These are phyloP conservation scores for Phylloscopus collybita DNA, from an alignment of 2,797 vertebrate genomes.

Conservation along the genomic window DNA sequence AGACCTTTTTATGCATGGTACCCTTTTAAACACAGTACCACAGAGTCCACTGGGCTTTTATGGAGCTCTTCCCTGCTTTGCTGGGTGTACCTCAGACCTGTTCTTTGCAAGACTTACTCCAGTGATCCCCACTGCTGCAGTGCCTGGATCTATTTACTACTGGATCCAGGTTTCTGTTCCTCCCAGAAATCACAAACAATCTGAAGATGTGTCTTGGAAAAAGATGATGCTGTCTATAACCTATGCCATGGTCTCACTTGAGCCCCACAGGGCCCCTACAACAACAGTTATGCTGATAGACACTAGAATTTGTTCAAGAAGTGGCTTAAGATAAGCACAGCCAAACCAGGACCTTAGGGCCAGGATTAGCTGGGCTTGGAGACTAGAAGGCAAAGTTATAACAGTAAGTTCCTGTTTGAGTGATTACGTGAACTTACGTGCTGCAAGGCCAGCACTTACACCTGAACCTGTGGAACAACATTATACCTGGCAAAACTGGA, in stretches of 20 bases:
- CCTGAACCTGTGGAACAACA: neutral
- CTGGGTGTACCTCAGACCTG: neutral
- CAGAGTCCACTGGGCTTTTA: neutral
- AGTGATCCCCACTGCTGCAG: neutral
- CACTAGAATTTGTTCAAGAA: neutral
- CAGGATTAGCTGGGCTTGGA: neutral
- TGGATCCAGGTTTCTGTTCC: neutral
- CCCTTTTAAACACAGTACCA: neutral
- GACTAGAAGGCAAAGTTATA: neutral
- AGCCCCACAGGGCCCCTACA: neutral
- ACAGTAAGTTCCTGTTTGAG: neutral
- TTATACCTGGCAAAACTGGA: neutral
- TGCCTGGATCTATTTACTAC: neutral
- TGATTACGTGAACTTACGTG: accelerated
- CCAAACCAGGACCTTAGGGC: neutral
- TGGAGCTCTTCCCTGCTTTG: neutral
- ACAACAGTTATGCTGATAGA: neutral
- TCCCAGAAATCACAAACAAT: neutral
- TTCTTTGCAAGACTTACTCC: neutral
- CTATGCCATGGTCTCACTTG: no score
- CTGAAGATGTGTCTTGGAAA: neutral
- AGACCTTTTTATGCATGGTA: neutral
- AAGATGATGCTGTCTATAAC: neutral
- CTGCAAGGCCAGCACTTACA: neutral
- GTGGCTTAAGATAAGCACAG: neutral